Evolutionary conservation across 1,140 invertebrate species (phyloP).

Genomic region (Drosophila leontia): DNA sequence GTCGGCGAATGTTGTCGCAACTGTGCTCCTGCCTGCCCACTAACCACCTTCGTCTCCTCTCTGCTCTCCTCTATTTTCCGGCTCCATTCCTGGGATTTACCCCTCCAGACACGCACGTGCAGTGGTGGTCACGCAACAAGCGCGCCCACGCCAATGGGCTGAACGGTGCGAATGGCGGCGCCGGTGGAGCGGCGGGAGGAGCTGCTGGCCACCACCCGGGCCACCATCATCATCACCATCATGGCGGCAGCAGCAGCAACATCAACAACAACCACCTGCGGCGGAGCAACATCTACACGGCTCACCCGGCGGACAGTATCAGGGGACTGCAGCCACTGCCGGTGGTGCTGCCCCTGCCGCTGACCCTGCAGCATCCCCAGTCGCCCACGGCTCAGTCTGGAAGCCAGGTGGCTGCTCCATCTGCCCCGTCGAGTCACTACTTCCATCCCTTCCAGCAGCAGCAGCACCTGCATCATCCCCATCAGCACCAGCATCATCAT

Average conservation of each 20-base stretch:
- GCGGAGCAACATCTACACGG: conserved; percentile 82
- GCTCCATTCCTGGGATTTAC: conserved; percentile 6
- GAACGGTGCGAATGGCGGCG: conserved; percentile 43
- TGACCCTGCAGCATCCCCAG: conserved; percentile 50
- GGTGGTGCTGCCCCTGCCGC: conserved; percentile 43
- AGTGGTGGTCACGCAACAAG: conserved; percentile 84
- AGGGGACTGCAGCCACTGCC: conserved; percentile 72
- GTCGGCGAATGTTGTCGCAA: conserved; percentile 43
- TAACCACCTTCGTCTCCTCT: conserved; percentile 4
- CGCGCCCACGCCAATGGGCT: conserved; percentile 72
- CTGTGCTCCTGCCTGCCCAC: conserved; percentile 31
- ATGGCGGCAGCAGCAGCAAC: conserved; percentile 62
- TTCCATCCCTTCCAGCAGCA: conserved; percentile 71
- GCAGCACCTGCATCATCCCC: conserved; percentile 28
- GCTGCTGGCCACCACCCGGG: conserved; percentile 42
- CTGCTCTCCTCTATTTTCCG: conserved; percentile 33
- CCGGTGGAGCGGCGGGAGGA: conserved; percentile 45
- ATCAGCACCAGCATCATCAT: conserved; percentile 15
- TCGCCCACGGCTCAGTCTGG: conserved; percentile 39
- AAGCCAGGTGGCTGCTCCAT: conserved; percentile 19
- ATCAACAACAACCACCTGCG: conserved; percentile 83
- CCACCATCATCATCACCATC: conserved; percentile 20
- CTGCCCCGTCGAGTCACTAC: conserved; percentile 40
- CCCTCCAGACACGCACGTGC: conserved; percentile 79
- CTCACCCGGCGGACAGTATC: conserved; percentile 82